Evolutionary conservation across 2,888 invertebrate genomes (phyloP), one percentile per base, ranked within the genome.

Genomic region (Blastobasis adustella): DNA sequence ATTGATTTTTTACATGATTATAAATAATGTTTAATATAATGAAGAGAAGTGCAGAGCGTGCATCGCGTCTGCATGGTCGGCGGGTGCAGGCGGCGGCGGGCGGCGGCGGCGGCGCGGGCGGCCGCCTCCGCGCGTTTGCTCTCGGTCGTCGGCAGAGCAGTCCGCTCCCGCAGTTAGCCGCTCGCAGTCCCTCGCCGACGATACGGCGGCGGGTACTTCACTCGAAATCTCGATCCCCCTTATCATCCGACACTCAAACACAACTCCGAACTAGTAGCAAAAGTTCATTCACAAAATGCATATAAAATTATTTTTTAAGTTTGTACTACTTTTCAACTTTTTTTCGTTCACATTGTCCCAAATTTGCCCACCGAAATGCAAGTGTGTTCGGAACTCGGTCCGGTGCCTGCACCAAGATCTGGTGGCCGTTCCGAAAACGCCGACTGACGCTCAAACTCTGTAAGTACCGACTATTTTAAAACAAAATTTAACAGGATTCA

Each of bases 401-500:
- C 68, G 76, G 5, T 84, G 84, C 59, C 62, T 82, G 37, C 77
- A 76, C 49, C 76, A 77, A 56, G 74, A 74, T 54, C 63, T 84
- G 59, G 64, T 63, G 54, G 65, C 66, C 37, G 68, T 83, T 42
- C 84, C 84, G 53, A 70, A 67, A 54, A 62, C 72, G 8, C 68
- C 82, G 45, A 50, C 62, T 46, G 78, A 83, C 49, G 72, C 76
- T n/a, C 73, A 77, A 57, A 82, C 80, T 10, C 65, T 85, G 84
- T 85, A 69, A 83, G 84, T 84, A 71, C 53, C 9, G 8, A 44
- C 49, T 5, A 49, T 9, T 45, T 37, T 41, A 40, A 45, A 5
- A 10, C 45, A 7, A 62, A 60, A 53, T 65, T 61, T 58, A 58
- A 58, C 53, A 54, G 53, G 56, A 56, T 56, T 47, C 46, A 45